Evolutionary conservation across 1,140 invertebrate species (phyloP).

Genomic region (Phymastichus coffea): DNA sequence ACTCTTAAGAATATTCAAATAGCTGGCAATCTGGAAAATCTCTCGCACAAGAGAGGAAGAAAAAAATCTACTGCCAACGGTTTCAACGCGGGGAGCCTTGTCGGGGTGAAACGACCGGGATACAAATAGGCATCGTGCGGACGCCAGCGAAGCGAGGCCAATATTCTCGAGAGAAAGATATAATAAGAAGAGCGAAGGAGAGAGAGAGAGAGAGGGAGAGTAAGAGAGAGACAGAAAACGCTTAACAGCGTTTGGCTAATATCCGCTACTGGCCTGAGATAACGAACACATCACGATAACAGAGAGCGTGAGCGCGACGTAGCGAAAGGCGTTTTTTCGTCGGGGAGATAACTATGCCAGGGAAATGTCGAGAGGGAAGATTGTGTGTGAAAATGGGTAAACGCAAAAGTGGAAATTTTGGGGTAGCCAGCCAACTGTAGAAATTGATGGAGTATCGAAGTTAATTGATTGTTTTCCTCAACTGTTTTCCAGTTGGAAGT

Average conservation of each 20-base stretch:
- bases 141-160: background rate
- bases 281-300: constrained; percentile 22
- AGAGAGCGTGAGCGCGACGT: too few relatives aligned
- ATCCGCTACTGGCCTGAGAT: constrained; percentile 30
- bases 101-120: too few relatives aligned
- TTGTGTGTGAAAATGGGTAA: background rate
- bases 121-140: constrained; percentile 7
- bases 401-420: background rate
- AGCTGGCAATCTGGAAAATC: too few relatives aligned
- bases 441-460: background rate
- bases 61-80: too few relatives aligned
- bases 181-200: too few relatives aligned
- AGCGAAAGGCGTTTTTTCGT: background rate
- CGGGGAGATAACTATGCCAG: background rate
- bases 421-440: background rate
- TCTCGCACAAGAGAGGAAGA: too few relatives aligned
- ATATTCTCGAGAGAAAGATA: constrained; percentile 21
- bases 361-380: too few relatives aligned
- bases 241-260: constrained; percentile 19
- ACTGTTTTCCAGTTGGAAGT: too few relatives aligned
- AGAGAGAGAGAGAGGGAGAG: background rate
- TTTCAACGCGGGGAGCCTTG: too few relatives aligned
- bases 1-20: too few relatives aligned
- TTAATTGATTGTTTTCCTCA: constrained; percentile 12
- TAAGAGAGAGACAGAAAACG: constrained; percentile 3